A percentile compares a stretch with the other conserved stretches of the same genome.
Conservation (phyloP, 2,888 invertebrate genomes). For the Villa cingulata region DNA sequence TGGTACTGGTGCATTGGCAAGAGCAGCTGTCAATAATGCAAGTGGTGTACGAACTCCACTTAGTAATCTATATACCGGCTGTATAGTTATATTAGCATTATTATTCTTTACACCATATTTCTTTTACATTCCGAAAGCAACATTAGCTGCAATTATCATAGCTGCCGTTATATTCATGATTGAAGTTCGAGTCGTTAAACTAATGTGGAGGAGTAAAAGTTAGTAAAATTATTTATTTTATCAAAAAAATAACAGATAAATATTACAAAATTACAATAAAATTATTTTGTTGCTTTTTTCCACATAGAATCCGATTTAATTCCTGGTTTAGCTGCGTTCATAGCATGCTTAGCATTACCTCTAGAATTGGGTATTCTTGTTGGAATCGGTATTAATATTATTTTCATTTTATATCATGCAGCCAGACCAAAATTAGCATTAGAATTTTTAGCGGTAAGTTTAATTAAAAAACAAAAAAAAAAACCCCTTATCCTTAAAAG, state of each 20-base stretch:
- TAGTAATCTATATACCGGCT: constrained; percentile 68
- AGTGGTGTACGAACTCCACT: constrained; percentile 79
- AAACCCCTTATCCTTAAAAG: too few relatives aligned
- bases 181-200: constrained; percentile 70
- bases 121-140: constrained; percentile 72
- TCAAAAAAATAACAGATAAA: too few relatives aligned
- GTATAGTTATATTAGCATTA: constrained; percentile 70
- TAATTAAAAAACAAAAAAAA: too few relatives aligned
- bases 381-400: constrained; percentile 68
- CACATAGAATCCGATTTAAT: constrained; percentile 83
- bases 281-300: constrained; percentile 13
- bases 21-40: constrained; percentile 79
- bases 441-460: constrained; percentile 57
- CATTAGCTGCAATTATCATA: constrained; percentile 80
- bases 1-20: constrained; percentile 66
- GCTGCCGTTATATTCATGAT: constrained; percentile 88
- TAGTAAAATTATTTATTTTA: too few relatives aligned
- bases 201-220: constrained; percentile 86
- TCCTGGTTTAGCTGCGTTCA: constrained; percentile 71
- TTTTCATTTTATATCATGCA: constrained; percentile 77
- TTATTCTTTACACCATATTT: constrained; percentile 80
- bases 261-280: too few relatives aligned
- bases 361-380: constrained; percentile 78
- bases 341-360: constrained; percentile 68
- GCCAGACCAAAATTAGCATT: constrained; percentile 74